phyloP scores from a whole-genome alignment of 2,888 invertebrate species.

The Nysson spinosus region DNA sequence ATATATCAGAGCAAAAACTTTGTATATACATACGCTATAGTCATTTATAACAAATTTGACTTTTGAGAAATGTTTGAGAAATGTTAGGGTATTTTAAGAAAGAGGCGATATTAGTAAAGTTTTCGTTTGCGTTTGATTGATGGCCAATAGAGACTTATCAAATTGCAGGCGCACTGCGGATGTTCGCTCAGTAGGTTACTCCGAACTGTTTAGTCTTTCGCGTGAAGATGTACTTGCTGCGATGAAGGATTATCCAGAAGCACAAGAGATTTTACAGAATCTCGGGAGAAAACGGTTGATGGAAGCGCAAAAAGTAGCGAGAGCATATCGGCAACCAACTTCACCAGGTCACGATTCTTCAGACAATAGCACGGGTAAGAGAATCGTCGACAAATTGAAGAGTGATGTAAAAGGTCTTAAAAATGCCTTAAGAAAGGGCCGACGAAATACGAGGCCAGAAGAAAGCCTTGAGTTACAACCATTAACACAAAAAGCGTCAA shows the following conservation, averaged over 20 bases:
- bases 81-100: too few relatives aligned
- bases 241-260: conserved; percentile 98
- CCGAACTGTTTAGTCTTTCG: conserved; percentile 95
- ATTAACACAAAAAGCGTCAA: conserved; percentile 77
- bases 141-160: neutral
- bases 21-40: too few relatives aligned
- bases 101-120: too few relatives aligned
- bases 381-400: conserved; percentile 89
- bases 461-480: conserved; percentile 86
- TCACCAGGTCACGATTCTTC: conserved; percentile 82
- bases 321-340: conserved; percentile 81
- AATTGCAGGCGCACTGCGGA: conserved; percentile 93
- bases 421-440: conserved; percentile 80
- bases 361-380: conserved; percentile 84
- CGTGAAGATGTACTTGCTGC: conserved; percentile 95
- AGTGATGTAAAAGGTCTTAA: conserved; percentile 88
- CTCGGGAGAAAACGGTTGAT: conserved; percentile 91
- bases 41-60: too few relatives aligned
- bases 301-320: conserved; percentile 82
- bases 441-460: conserved; percentile 77
- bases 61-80: too few relatives aligned
- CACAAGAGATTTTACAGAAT: conserved; percentile 94
- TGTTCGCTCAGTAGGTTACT: conserved; percentile 96
- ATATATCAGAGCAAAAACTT: too few relatives aligned
- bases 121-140: too few relatives aligned